These are phyloP conservation scores for Polydrusus cervinus DNA, from an alignment of 2,888 invertebrate genomes.

Conservation along the genomic window DNA sequence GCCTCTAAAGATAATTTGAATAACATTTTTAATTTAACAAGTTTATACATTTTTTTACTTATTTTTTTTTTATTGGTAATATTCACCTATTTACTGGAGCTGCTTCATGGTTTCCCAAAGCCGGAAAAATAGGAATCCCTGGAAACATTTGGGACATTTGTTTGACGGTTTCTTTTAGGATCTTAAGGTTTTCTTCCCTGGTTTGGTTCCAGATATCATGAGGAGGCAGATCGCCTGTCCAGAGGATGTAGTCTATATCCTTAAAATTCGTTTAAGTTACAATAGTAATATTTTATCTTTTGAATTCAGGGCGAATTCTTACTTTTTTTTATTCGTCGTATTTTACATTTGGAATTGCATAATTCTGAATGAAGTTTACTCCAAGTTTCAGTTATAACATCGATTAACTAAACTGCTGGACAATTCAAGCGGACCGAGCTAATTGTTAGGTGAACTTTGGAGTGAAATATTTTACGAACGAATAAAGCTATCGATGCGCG, in stretches of 20 bases:
- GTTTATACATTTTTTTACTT: not conserved
- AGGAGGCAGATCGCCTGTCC: slow-evolving; percentile 97
- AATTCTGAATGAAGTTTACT: too few relatives aligned
- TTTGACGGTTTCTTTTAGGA: slow-evolving; percentile 87
- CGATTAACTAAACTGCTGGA: too few relatives aligned
- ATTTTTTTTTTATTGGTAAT: not conserved
- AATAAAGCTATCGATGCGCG: too few relatives aligned
- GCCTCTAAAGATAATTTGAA: too few relatives aligned
- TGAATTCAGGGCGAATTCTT: too few relatives aligned
- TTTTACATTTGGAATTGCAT: too few relatives aligned
- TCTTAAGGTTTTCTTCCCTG: slow-evolving; percentile 88
- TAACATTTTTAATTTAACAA: too few relatives aligned
- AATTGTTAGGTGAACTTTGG: too few relatives aligned
- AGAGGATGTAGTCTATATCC: slow-evolving; percentile 94
- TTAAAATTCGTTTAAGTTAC: slow-evolving; percentile 65
- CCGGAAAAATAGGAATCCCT: slow-evolving; percentile 93
- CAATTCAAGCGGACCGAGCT: too few relatives aligned
- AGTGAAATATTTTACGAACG: too few relatives aligned
- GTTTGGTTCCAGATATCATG: slow-evolving; percentile 98
- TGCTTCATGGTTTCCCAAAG: slow-evolving; percentile 97
- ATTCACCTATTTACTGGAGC: slow-evolving; percentile 92
- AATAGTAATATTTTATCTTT: not conserved
- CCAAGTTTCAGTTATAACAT: too few relatives aligned
- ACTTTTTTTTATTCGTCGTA: too few relatives aligned
- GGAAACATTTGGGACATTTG: slow-evolving; percentile 93